Conservation (phyloP, 2,113 vertebrate genomes). For the Phylloscopus whistleri region DNA sequence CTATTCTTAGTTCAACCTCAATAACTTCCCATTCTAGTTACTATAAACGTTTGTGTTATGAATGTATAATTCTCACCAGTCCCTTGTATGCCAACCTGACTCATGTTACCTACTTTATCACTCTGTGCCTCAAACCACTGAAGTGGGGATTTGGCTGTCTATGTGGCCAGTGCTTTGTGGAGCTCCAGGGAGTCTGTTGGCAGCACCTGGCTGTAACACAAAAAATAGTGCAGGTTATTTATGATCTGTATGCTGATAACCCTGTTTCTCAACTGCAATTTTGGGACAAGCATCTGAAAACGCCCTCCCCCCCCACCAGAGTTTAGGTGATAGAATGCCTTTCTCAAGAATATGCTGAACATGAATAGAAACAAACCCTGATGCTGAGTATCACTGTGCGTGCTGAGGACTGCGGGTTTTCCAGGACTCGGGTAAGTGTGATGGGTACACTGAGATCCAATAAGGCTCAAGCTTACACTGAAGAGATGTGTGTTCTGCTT, state of each 20-base stretch:
- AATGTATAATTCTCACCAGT: slow-evolving; percentile 19
- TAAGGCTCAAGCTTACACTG: neutral
- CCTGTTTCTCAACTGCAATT: neutral
- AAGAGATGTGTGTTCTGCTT: neutral
- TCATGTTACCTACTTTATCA: slow-evolving; percentile 27
- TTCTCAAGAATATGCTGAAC: neutral
- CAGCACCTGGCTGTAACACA: slow-evolving; percentile 8
- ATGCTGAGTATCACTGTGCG: neutral
- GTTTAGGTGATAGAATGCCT: neutral
- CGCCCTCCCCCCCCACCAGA: neutral
- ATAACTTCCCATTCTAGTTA: slow-evolving; percentile 16
- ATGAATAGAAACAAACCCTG: neutral
- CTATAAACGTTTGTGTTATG: neutral
- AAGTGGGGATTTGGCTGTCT: slow-evolving; percentile 7
- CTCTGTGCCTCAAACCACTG: neutral
- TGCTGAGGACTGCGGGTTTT: neutral
- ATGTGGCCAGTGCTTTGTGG: neutral
- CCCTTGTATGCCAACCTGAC: neutral
- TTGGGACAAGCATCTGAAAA: neutral
- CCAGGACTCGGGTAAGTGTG: neutral
- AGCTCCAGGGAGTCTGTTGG: slow-evolving; percentile 2
- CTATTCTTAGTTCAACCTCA: slow-evolving; percentile 1
- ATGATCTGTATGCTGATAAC: neutral
- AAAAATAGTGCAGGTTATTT: slow-evolving; percentile 2
- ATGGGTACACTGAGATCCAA: neutral